A percentile compares a stretch with the other conserved stretches of the same genome.
phyloP scores from a whole-genome alignment of 1,140 invertebrate genomes.

The Conus betulinus region DNA sequence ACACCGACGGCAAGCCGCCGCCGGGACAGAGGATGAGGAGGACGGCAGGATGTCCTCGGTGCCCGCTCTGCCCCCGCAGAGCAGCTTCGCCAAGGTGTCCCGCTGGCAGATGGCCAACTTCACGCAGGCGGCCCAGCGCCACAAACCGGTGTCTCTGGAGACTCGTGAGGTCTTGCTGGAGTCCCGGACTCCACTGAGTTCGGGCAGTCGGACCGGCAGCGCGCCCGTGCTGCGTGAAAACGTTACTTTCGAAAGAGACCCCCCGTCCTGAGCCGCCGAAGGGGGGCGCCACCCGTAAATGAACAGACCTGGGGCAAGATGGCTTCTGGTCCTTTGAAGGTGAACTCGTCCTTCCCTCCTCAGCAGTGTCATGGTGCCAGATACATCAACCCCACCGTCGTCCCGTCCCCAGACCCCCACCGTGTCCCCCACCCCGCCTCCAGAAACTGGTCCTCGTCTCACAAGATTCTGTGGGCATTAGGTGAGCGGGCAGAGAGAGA shows the following conservation, averaged over 20 bases:
- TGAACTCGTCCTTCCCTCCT: neutral
- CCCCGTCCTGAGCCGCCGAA: neutral
- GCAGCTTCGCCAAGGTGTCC: slow-evolving; percentile 6
- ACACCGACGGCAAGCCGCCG: neutral
- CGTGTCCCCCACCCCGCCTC: slow-evolving; percentile 3
- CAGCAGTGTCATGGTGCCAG: neutral
- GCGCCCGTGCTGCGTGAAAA: neutral
- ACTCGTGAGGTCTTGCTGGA: neutral
- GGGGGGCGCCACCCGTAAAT: neutral
- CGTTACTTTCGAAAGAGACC: neutral
- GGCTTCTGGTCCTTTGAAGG: neutral
- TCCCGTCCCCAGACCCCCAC: neutral
- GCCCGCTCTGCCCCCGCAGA: neutral
- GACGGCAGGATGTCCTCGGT: neutral
- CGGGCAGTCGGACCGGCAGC: neutral
- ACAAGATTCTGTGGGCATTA: neutral
- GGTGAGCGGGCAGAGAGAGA: neutral
- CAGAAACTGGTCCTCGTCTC: neutral
- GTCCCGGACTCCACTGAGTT: neutral
- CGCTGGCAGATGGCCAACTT: neutral
- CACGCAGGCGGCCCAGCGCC: neutral
- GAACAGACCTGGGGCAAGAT: neutral
- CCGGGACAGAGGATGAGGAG: neutral
- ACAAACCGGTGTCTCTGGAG: neutral
- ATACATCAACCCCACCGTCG: neutral